Conservation (phyloP, 1,140 invertebrate species). For the Eupristina koningsbergeri region DNA sequence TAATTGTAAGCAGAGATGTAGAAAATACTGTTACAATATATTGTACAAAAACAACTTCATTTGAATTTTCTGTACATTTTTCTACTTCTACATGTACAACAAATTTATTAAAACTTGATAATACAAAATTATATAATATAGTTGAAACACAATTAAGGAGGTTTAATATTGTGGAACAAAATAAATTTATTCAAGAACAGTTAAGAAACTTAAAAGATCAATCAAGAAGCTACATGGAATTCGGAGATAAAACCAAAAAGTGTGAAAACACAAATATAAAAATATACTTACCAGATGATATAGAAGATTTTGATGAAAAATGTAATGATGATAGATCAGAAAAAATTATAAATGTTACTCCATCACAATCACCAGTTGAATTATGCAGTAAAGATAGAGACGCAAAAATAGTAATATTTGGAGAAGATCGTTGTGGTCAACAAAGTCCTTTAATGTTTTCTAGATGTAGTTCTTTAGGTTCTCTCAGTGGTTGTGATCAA, state of each 20-base stretch:
- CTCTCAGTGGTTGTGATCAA: constrained; percentile 88
- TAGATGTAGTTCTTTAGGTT: constrained; percentile 90
- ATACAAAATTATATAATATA: constrained; percentile 25
- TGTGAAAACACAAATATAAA: constrained; percentile 47
- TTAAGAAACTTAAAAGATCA: constrained; percentile 33
- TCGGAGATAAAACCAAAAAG: constrained; percentile 46
- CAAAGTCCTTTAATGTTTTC: constrained; percentile 97
- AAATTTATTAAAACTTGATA: constrained; percentile 76
- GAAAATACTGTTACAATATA: constrained; percentile 94
- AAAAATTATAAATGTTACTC: constrained; percentile 50
- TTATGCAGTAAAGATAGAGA: constrained; percentile 35
- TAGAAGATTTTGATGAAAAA: constrained; percentile 45
- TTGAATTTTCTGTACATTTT: constrained; percentile 89
- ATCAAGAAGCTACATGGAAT: constrained; percentile 49
- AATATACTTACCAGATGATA: constrained; percentile 45
- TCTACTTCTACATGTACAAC: constrained; percentile 94
- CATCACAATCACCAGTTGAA: constrained; percentile 49
- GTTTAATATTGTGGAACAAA: constrained; percentile 5
- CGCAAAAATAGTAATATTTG: constrained; percentile 78
- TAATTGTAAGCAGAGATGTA: constrained; percentile 65
- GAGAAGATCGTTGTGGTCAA: constrained; percentile 81
- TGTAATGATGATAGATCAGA: constrained; percentile 47
- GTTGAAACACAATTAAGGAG: constrained; percentile 15
- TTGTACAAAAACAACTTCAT: constrained; percentile 93
- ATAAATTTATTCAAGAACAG: constrained; percentile 4